A percentile compares a stretch with the other conserved stretches of the same genome.
phyloP scores from a whole-genome alignment of 1,140 invertebrate species.

The Drosophila murphyi region DNA sequence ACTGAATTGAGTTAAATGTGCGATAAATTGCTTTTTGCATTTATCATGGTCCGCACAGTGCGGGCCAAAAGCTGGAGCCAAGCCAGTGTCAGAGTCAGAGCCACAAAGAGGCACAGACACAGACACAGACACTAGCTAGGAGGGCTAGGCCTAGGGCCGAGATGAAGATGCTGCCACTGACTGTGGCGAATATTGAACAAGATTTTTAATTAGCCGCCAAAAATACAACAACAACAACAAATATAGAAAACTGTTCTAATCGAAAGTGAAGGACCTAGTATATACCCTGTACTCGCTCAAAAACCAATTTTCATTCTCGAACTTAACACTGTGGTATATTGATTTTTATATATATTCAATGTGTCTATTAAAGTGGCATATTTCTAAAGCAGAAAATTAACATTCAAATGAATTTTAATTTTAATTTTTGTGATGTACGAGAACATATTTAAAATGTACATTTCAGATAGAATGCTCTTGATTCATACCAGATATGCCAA shows the following conservation, averaged over 20 bases:
- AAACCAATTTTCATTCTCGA: too few species aligned
- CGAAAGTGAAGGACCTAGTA: not conserved
- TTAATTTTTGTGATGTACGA: too few species aligned
- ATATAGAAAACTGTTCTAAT: not conserved
- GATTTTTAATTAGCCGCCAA: conserved; percentile 80
- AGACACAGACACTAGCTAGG: conserved; percentile 28
- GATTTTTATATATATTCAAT: too few species aligned
- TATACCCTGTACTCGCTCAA: not conserved
- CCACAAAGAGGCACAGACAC: conserved; percentile 1
- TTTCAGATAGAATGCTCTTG: too few species aligned
- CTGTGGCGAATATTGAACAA: conserved; percentile 80
- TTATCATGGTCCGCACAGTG: conserved; percentile 73
- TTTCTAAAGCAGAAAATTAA: too few species aligned
- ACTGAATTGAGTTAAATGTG: conserved; percentile 83
- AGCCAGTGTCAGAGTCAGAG: conserved; percentile 41
- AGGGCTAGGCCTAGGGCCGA: conserved; percentile 10
- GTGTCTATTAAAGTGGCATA: too few species aligned
- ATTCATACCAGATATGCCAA: too few species aligned
- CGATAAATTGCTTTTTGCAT: conserved; percentile 84
- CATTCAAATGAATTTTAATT: too few species aligned
- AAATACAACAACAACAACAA: conserved; percentile 23
- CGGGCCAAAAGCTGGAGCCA: conserved; percentile 47
- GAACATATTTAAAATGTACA: too few species aligned
- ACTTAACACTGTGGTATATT: too few species aligned
- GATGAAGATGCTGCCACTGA: conserved; percentile 22